phyloP scores from a whole-genome alignment of 2,797 vertebrate genomes.

The Enteromius treurensis region DNA sequence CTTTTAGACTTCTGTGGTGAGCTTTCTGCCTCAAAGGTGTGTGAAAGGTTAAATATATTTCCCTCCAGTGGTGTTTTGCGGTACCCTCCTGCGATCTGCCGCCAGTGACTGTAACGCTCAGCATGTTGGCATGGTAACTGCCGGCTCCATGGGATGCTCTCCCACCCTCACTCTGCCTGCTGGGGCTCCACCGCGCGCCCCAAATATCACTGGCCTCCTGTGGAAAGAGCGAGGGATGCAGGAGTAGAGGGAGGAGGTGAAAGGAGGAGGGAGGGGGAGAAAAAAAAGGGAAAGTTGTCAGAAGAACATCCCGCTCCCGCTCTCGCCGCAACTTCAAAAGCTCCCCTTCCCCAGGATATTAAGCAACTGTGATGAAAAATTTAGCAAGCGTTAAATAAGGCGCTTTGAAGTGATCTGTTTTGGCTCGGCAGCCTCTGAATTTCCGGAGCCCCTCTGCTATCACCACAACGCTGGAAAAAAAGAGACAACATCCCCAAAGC shows the following conservation, averaged over 20 bases:
- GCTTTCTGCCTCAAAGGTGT: conserved; percentile 46
- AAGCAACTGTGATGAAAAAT: conserved; percentile 89
- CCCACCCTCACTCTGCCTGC: conserved; percentile 39
- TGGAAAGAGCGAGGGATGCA: conserved; percentile 56
- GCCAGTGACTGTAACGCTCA: conserved; percentile 20
- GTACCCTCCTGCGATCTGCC: conserved; percentile 37
- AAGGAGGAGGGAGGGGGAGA: conserved; percentile 56
- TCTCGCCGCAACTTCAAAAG: conserved; percentile 85
- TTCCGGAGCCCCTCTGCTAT: conserved; percentile 80
- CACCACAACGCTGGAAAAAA: conserved; percentile 63
- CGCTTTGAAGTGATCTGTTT: conserved; percentile 89
- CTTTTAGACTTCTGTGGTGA: conserved; percentile 29
- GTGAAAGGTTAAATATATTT: conserved; percentile 49
- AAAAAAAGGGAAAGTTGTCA: conserved; percentile 77
- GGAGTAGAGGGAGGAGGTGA: conserved; percentile 69
- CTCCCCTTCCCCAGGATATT: conserved; percentile 87
- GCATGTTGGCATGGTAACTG: conserved; percentile 44
- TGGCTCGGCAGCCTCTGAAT: conserved; percentile 83
- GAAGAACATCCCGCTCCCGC: conserved; percentile 81
- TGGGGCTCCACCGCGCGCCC: conserved; percentile 50
- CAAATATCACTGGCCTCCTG: conserved; percentile 59
- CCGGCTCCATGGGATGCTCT: conserved; percentile 34
- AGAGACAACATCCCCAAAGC: conserved; percentile 63
- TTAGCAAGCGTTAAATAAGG: conserved; percentile 87
- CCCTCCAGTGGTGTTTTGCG: conserved; percentile 47